phyloP scores from a whole-genome alignment of 2,888 invertebrate species.

The Pocota personata region DNA sequence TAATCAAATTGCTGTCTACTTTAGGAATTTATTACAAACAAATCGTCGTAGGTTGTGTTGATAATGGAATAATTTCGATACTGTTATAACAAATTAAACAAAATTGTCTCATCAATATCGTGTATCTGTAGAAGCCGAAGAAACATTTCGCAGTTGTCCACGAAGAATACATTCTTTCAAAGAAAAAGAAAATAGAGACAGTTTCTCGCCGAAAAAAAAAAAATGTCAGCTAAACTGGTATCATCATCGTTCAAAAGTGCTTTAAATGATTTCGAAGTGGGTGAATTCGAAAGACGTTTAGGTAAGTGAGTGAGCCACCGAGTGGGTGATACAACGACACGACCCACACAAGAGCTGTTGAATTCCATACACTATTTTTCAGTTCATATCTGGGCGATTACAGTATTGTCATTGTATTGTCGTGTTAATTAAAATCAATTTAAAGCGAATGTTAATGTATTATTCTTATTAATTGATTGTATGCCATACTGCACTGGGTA shows the following conservation, averaged over 20 bases:
- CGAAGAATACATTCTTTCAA: neutral
- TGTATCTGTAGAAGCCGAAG: no score
- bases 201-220: conserved; percentile 11
- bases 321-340: conserved; percentile 44
- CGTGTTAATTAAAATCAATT: conserved; percentile 69
- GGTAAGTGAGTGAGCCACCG: conserved; percentile 82
- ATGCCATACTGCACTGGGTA: conserved; percentile 1
- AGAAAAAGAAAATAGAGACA: neutral
- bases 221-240: conserved; percentile 77
- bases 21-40: conserved; percentile 5
- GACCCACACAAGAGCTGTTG: conserved; percentile 28
- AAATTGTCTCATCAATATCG: neutral
- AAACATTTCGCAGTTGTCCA: neutral
- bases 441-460: conserved; percentile 49
- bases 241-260: conserved; percentile 81
- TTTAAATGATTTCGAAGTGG: conserved; percentile 81
- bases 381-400: conserved; percentile 1
- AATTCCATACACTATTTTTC: conserved; percentile 11
- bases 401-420: conserved; percentile 21
- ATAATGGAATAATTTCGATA: conserved; percentile 63
- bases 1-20: neutral
- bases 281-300: conserved; percentile 84
- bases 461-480: conserved; percentile 51
- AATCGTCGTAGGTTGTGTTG: conserved; percentile 33
- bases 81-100: conserved; percentile 1